phyloP scores from a whole-genome alignment of 2,888 invertebrate genomes.

The Hyposoter dolosus region DNA sequence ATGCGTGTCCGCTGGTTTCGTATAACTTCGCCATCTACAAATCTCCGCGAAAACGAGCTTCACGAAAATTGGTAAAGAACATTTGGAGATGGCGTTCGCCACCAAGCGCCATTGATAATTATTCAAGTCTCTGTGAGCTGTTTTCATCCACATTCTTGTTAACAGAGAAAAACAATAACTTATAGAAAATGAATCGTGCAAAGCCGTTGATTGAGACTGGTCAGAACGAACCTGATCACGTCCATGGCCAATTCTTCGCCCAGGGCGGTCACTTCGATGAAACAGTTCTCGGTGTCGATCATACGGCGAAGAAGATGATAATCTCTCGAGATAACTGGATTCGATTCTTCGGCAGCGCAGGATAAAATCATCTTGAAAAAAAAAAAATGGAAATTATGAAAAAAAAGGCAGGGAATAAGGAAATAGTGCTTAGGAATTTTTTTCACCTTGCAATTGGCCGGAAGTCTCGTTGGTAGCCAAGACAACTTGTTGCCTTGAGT shows the following conservation, averaged over 20 bases:
- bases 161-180: background rate
- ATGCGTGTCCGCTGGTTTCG: constrained; percentile 96
- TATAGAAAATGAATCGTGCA: background rate
- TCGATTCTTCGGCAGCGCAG: constrained; percentile 94
- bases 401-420: background rate
- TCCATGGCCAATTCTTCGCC: constrained; percentile 97
- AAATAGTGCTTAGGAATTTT: background rate
- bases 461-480: constrained; percentile 97
- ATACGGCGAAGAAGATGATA: constrained; percentile 94
- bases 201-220: background rate
- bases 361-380: constrained; percentile 92
- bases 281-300: constrained; percentile 95
- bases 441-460: constrained; percentile 93
- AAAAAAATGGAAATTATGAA: background rate
- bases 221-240: constrained; percentile 87
- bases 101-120: constrained; percentile 98
- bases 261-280: constrained; percentile 94
- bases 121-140: constrained; percentile 94
- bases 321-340: constrained; percentile 94
- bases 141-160: constrained; percentile 95
- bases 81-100: constrained; percentile 96
- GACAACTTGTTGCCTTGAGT: constrained; percentile 97
- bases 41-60: constrained; percentile 99
- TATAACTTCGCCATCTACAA: constrained; percentile 98
- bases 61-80: constrained; percentile 98